Percentiles rank a stretch among this genome's conserved stretches.
phyloP scores from a whole-genome alignment of 1,140 invertebrate genomes.

The Anoplolepis gracilipes region DNA sequence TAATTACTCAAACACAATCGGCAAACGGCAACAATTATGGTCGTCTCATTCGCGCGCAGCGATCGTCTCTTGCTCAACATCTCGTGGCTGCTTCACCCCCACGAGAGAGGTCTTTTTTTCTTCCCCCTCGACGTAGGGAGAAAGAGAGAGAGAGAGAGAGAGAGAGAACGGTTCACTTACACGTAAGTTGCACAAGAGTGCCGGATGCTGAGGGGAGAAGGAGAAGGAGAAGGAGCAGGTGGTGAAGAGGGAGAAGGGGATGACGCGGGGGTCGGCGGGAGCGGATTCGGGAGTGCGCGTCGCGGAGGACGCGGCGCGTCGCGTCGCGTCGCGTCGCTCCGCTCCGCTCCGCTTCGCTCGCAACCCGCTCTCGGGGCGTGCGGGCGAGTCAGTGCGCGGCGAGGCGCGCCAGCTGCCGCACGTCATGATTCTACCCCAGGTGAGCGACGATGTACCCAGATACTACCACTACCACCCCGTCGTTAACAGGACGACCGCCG shows the following conservation, averaged over 20 bases:
- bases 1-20: not conserved
- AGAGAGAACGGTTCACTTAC: slow-evolving; percentile 25
- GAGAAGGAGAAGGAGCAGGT: too few relatives aligned
- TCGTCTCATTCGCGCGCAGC: not conserved
- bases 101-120: not conserved
- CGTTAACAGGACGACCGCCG: slow-evolving; percentile 64
- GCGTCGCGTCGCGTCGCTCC: slow-evolving; percentile 44
- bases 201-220: slow-evolving; percentile 51
- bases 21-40: slow-evolving; percentile 19
- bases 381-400: slow-evolving; percentile 83
- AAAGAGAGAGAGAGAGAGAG: not conserved
- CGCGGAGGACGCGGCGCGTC: slow-evolving; percentile 56
- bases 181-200: slow-evolving; percentile 28
- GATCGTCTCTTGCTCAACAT: slow-evolving; percentile 24
- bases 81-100: not conserved
- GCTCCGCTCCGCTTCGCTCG: too few relatives aligned
- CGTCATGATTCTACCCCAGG: slow-evolving; percentile 84
- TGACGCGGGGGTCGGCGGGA: slow-evolving; percentile 18
- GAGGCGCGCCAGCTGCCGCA: slow-evolving; percentile 84
- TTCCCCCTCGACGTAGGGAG: not conserved
- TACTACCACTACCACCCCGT: slow-evolving; percentile 60
- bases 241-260: too few relatives aligned
- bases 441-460: slow-evolving; percentile 78
- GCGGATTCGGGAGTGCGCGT: slow-evolving; percentile 62
- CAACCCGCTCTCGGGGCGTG: slow-evolving; percentile 67